Evolutionary conservation across 2,113 vertebrate species (phyloP).

Genomic region (Fukomys damarensis): DNA sequence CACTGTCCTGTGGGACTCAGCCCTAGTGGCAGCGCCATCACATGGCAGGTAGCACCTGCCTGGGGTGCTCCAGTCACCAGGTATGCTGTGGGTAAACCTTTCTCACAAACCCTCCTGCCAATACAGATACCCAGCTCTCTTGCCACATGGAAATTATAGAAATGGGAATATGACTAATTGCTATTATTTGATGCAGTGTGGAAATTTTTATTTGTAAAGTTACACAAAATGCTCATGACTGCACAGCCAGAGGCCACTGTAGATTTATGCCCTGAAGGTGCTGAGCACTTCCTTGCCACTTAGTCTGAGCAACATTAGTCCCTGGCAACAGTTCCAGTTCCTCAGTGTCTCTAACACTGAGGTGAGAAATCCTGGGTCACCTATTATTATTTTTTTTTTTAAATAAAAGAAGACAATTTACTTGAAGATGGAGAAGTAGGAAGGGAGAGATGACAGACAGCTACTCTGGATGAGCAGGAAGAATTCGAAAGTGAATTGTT

Average conservation of each 20-base stretch:
- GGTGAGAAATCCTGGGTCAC: fast-evolving
- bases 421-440: too few species aligned
- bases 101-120: background rate
- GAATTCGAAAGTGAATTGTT: too few species aligned
- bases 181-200: too few species aligned
- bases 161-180: fast-evolving
- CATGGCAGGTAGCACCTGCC: constrained; percentile 15
- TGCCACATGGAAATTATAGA: background rate
- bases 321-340: background rate
- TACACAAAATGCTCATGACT: background rate
- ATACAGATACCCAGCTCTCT: fast-evolving
- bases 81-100: background rate
- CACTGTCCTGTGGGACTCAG: background rate
- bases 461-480: too few species aligned
- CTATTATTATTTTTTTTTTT: too few species aligned
- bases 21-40: background rate
- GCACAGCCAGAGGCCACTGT: background rate
- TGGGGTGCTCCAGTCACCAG: background rate
- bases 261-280: background rate
- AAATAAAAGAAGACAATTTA: too few species aligned
- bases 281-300: fast-evolving
- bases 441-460: too few species aligned
- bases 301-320: fast-evolving
- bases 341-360: fast-evolving
- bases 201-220: background rate